phyloP scores from a whole-genome alignment of 1,140 invertebrate genomes.

The Lasioglossum baleicum region DNA sequence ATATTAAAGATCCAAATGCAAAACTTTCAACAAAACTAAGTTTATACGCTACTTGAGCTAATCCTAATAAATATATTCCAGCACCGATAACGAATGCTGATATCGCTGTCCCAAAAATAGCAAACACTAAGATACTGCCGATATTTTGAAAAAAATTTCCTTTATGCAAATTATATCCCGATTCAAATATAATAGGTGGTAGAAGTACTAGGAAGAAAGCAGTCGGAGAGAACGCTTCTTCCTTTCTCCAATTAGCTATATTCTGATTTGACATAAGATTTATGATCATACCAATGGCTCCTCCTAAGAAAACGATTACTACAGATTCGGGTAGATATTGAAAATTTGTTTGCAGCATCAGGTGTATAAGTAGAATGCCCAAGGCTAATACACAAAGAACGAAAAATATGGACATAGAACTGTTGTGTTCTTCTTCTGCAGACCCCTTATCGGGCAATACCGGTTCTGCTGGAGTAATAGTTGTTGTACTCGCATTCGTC shows the following conservation, averaged over 20 bases:
- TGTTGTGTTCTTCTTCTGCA: conserved; percentile 96
- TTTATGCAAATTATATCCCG: conserved; percentile 98
- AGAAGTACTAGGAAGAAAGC: conserved; percentile 97
- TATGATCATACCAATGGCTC: conserved; percentile 93
- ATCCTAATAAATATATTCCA: conserved; percentile 95
- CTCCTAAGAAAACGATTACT: conserved; percentile 97
- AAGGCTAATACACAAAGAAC: conserved; percentile 94
- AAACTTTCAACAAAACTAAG: conserved; percentile 97
- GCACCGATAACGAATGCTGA: conserved; percentile 96
- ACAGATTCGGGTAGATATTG: conserved; percentile 98
- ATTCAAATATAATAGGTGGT: conserved; percentile 99
- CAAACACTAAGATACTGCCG: conserved; percentile 96
- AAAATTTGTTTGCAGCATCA: conserved; percentile 96
- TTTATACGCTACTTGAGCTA: conserved; percentile 93
- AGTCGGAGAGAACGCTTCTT: conserved; percentile 98
- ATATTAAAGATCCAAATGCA: conserved; percentile 98
- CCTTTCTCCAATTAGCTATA: conserved; percentile 96
- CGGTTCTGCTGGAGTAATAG: conserved; percentile 83
- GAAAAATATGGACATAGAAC: conserved; percentile 98
- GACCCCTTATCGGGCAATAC: conserved; percentile 91
- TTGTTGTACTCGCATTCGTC: conserved; percentile 77
- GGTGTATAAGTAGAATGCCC: conserved; percentile 96
- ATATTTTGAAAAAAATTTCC: conserved; percentile 99
- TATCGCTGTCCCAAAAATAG: conserved; percentile 97
- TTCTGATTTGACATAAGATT: conserved; percentile 95